A percentile compares a stretch with the other conserved stretches of the same genome.
Conservation (phyloP, 2,113 vertebrate genomes). For the Corvus moneduloides region DNA sequence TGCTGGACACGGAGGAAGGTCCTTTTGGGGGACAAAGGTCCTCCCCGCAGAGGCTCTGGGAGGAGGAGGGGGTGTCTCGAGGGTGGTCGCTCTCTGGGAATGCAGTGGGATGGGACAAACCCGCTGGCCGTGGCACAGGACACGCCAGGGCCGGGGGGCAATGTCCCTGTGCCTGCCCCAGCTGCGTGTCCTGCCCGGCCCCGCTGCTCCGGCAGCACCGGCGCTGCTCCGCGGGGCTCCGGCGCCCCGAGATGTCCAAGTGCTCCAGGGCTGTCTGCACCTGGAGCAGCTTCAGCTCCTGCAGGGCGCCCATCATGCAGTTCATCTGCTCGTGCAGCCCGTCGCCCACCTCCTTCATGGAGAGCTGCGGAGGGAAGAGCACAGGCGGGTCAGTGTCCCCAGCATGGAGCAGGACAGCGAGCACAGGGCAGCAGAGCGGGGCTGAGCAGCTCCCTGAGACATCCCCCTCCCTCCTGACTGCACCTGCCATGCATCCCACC, state of each 20-base stretch:
- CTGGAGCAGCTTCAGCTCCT: slow-evolving; percentile 96
- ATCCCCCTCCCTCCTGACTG: not conserved
- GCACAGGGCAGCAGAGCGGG: not conserved
- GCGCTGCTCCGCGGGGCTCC: slow-evolving; percentile 16
- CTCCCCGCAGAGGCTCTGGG: not conserved
- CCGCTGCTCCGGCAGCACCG: not conserved
- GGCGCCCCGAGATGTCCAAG: slow-evolving; percentile 83
- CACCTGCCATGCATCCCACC: accelerated
- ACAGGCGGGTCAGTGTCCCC: not conserved
- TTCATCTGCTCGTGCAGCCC: slow-evolving; percentile 96
- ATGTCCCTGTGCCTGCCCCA: accelerated
- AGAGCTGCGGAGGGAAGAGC: slow-evolving; percentile 58
- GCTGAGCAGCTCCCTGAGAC: not conserved
- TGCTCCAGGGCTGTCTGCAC: slow-evolving; percentile 90
- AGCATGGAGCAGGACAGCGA: not conserved
- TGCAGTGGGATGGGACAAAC: accelerated
- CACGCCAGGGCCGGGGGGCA: not conserved
- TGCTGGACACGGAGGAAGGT: not conserved
- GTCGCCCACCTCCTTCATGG: slow-evolving; percentile 96
- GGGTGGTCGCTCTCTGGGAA: not conserved
- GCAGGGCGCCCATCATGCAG: slow-evolving; percentile 96
- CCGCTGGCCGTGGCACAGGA: accelerated
- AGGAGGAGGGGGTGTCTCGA: not conserved
- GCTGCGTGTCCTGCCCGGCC: not conserved
- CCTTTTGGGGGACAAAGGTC: not conserved